Base-by-base conservation (phyloP, 2,888 invertebrate genomes). In the Phrixothrix hirtus region DNA sequence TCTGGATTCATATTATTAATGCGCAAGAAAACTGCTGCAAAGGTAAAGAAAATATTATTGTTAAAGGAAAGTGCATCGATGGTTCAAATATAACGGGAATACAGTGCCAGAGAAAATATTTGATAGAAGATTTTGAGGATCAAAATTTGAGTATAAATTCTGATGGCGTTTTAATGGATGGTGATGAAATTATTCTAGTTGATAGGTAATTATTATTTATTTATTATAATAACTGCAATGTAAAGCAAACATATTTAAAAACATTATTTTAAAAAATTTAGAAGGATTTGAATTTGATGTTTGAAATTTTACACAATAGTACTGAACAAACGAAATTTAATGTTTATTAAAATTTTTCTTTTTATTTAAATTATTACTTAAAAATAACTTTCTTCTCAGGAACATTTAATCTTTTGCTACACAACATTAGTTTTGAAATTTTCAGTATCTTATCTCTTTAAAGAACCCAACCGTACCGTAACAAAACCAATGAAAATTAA, bases 71-170 rank as follows among this genome's bases (percentile, higher is more conserved):
- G 13, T 62, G 62, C 30, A 26, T 11, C 4, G 45, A 60, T 34
- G 60, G 59, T 9, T 13, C 43, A 11, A 35, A 30, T 12, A 49
- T 61, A 7, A 41, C 45, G 6, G 48, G 48, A 25, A 44, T 61
- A 11, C 13, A 34, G 4, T 59, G 61, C 44, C 58, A 74, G 0
- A 63, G 71, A 1, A 72, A 75, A 7, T 80, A 79, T 0, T 57
- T 80, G 17, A 75, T 78, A 1, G 78, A 79, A 57, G 79, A 61
- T 11, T 52, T 52, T 11, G 51, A 53, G 1, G 54, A 57, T 11
- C 56, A 55, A n/a, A 75, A 77, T 54, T 77, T 75, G 26, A 76
- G 73, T 37, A 77, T 80, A 1, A 55, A 62, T 32, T 36, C 58
- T 26, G 54, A 61, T 26, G 65, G 65, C 2, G 71, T 77, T 5